Percentiles rank a stretch among this genome's conserved stretches.
phyloP scores from a whole-genome alignment of 2,797 vertebrate species.

The Helicolenus hilgendorfi region DNA sequence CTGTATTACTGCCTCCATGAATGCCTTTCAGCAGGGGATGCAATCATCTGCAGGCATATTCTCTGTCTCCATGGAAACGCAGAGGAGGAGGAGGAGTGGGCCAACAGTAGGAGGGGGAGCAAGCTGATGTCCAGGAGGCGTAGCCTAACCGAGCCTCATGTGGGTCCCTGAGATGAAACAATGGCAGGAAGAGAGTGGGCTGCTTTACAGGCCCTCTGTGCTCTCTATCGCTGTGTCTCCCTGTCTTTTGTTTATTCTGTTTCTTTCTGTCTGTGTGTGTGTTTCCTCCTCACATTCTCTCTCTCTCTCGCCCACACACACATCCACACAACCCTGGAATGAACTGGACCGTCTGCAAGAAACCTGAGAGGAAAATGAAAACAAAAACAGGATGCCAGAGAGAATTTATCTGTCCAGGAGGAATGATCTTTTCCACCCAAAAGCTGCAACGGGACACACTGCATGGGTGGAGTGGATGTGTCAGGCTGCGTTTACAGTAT shows the following conservation, averaged over 20 bases:
- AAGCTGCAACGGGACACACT: conserved; percentile 39
- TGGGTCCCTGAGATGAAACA: conserved; percentile 81
- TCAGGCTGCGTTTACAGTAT: conserved; percentile 32
- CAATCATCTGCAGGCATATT: conserved; percentile 68
- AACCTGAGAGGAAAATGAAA: conserved; percentile 78
- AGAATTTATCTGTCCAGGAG: conserved; percentile 80
- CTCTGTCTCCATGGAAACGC: conserved; percentile 83
- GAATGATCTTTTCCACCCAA: conserved; percentile 68
- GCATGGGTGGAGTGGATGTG: conserved; percentile 16
- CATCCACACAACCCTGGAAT: conserved; percentile 21
- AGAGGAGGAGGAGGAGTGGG: conserved; percentile 28
- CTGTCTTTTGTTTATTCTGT: conserved; percentile 3
- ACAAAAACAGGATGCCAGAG: conserved; percentile 87
- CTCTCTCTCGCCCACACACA: neutral
- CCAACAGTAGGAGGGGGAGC: conserved; percentile 4
- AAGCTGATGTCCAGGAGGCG: conserved; percentile 52
- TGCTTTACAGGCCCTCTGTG: conserved; percentile 65
- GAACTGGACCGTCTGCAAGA: conserved; percentile 69
- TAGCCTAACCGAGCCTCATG: conserved; percentile 38
- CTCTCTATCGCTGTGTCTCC: conserved; percentile 35
- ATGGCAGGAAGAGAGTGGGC: conserved; percentile 86
- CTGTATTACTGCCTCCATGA: conserved; percentile 32
- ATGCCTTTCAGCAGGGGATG: conserved; percentile 59
- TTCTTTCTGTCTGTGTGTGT: conserved; percentile 8
- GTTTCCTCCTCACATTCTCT: neutral